Evolutionary conservation across 2,113 vertebrate genomes (phyloP).

Genomic region (Microtus richardsoni): DNA sequence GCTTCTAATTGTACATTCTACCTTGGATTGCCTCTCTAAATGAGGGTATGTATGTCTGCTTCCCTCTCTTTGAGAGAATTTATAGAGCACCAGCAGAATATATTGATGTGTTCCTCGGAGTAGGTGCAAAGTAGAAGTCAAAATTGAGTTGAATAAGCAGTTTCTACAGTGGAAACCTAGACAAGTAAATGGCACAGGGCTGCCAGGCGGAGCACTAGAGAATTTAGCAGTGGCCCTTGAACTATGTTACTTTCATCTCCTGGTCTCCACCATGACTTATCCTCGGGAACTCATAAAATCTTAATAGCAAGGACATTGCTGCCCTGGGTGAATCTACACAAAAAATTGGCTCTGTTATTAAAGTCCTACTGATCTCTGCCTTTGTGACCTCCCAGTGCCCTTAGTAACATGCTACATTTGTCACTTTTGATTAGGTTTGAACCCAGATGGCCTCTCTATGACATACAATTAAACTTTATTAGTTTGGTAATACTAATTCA

Average conservation of each 20-base stretch:
- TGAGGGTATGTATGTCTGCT: neutral
- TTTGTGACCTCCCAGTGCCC: slow-evolving; percentile 55
- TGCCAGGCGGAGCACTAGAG: neutral
- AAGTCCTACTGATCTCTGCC: slow-evolving; percentile 23
- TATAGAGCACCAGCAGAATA: neutral
- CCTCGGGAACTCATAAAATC: neutral
- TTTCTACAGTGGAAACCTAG: slow-evolving; percentile 1
- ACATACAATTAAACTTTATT: slow-evolving; percentile 67
- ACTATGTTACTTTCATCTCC: neutral
- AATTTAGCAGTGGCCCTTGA: neutral
- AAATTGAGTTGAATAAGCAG: neutral
- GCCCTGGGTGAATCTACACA: neutral
- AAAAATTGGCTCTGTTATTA: slow-evolving; percentile 43
- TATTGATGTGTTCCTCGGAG: neutral
- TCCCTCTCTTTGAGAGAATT: neutral
- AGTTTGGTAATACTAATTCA: slow-evolving; percentile 57
- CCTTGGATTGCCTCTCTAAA: neutral
- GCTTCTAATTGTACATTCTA: neutral
- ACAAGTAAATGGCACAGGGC: neutral
- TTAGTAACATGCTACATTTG: slow-evolving; percentile 16
- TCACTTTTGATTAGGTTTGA: slow-evolving; percentile 68
- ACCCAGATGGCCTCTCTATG: slow-evolving; percentile 34
- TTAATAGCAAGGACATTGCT: neutral
- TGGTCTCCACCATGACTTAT: neutral
- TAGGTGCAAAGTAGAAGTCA: neutral